A percentile compares a stretch with the other conserved stretches of the same genome.
phyloP scores from a whole-genome alignment of 2,113 vertebrate genomes.

The Anoplopoma fimbria region DNA sequence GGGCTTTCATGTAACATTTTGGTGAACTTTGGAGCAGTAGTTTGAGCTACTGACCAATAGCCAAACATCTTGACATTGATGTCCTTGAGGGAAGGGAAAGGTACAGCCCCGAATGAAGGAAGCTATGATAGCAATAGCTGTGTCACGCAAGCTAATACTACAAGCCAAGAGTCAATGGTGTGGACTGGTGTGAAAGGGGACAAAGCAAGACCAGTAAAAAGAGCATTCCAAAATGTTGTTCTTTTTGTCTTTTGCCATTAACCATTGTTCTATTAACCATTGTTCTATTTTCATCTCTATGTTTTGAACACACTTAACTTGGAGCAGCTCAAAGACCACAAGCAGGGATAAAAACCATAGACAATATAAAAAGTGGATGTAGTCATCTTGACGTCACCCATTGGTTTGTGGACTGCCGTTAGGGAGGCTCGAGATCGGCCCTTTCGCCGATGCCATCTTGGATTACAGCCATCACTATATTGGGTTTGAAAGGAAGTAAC shows the following conservation, averaged over 20 bases:
- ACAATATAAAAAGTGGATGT: not conserved
- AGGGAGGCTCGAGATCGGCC: not conserved
- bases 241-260: not conserved
- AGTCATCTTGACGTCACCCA: too few species aligned
- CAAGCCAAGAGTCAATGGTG: not conserved
- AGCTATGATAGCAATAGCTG: not conserved
- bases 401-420: too few species aligned
- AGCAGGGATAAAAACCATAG: not conserved
- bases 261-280: not conserved
- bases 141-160: not conserved
- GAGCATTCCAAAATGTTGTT: not conserved
- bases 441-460: not conserved
- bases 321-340: not conserved
- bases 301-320: not conserved
- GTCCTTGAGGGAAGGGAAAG: too few species aligned
- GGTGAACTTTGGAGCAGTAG: not conserved
- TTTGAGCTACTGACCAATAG: not conserved
- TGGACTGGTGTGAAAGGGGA: not conserved
- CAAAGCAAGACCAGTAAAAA: not conserved
- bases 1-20: not conserved
- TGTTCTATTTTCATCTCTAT: not conserved
- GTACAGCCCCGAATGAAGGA: too few species aligned
- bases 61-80: not conserved
- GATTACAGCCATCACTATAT: too few species aligned
- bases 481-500: not conserved